Percentiles rank a stretch among this genome's conserved stretches.
These are phyloP conservation scores for Tetraodon nigroviridis DNA, from an alignment of 2,113 vertebrate species.

Conservation along the genomic window DNA sequence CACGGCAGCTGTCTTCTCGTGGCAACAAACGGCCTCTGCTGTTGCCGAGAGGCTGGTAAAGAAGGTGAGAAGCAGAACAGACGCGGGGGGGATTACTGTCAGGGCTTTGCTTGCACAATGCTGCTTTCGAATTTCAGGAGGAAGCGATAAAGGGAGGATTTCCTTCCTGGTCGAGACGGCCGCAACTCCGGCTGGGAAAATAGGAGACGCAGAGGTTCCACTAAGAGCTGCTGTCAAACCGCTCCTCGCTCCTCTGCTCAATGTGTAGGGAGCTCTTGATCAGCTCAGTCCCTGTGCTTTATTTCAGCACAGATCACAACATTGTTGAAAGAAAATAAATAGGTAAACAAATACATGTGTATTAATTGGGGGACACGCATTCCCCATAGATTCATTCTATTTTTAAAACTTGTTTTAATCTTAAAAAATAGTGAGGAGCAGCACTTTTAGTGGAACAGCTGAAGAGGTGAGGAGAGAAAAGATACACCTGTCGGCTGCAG, in stretches of 20 bases:
- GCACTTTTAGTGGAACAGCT: conserved; percentile 8
- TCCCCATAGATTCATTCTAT: too few species aligned
- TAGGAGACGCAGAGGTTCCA: conserved; percentile 18
- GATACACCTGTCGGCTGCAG: conserved; percentile 12
- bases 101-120: conserved; percentile 35
- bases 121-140: conserved; percentile 29
- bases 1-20: conserved; percentile 38
- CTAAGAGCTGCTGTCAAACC: conserved; percentile 22
- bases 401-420: too few species aligned
- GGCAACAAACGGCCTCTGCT: conserved; percentile 45
- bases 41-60: conserved; percentile 34
- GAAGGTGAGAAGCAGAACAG: conserved; percentile 38
- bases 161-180: conserved; percentile 14
- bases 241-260: conserved; percentile 12
- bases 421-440: too few species aligned
- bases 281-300: too few species aligned
- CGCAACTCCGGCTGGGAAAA: conserved; percentile 34
- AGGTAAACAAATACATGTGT: too few species aligned
- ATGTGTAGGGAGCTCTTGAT: too few species aligned
- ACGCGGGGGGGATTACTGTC: conserved; percentile 46
- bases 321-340: too few species aligned
- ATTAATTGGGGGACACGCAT: too few species aligned
- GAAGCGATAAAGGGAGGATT: conserved; percentile 22
- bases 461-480: conserved; percentile 7
- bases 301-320: too few species aligned